Evolutionary conservation across 2,888 invertebrate genomes (phyloP).

Genomic region (Trichogramma evanescens): DNA sequence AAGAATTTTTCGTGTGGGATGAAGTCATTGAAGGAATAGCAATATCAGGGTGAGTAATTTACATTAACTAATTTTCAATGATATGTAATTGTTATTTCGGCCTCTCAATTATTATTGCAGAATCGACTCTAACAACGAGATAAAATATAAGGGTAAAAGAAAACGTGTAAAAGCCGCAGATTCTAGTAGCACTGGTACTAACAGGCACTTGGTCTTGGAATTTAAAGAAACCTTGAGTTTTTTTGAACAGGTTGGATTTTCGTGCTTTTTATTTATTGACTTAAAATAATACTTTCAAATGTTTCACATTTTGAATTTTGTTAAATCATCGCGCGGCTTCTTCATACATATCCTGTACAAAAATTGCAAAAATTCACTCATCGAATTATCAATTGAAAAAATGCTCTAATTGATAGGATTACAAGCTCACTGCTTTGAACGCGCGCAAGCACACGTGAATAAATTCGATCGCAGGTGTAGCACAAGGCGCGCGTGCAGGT

Average conservation of each 20-base stretch:
- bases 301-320: no score
- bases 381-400: no score
- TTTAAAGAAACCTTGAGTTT: slow-evolving; percentile 36
- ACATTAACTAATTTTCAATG: neutral
- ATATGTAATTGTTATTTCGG: neutral
- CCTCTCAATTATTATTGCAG: neutral
- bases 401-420: no score
- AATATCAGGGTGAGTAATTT: slow-evolving; percentile 28
- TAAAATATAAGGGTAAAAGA: slow-evolving; percentile 26
- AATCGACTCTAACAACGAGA: slow-evolving; percentile 24
- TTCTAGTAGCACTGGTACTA: slow-evolving; percentile 33
- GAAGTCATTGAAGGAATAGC: slow-evolving; percentile 29
- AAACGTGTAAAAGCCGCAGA: slow-evolving; percentile 16
- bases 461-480: no score
- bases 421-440: no score
- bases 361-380: no score
- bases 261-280: neutral
- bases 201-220: slow-evolving; percentile 32
- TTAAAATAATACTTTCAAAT: neutral
- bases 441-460: no score
- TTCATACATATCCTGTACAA: no score
- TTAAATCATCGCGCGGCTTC: no score
- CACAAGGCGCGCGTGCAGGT: no score
- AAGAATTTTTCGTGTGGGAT: slow-evolving; percentile 36
- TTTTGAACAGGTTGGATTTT: slow-evolving; percentile 33